Evolutionary conservation across 2,113 vertebrate species (phyloP), one percentile per base, ranked within the genome.

Genomic region (Poeciliopsis retropinna): DNA sequence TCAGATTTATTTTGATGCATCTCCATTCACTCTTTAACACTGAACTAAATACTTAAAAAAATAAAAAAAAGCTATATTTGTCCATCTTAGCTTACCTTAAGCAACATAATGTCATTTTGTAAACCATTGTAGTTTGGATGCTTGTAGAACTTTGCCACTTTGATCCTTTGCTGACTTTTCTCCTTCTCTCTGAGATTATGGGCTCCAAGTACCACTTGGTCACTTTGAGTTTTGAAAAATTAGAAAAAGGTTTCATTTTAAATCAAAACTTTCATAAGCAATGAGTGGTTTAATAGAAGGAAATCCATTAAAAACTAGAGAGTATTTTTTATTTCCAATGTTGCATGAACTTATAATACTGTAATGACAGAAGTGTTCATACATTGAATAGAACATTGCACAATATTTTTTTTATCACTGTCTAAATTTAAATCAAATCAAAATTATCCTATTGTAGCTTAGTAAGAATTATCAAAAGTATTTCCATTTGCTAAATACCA

Each of bases 161-260:
- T 0, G 19, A 92, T 88, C 14, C 3, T 0, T 68, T 94, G 93
- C 78, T 92, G 93, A 64, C 34, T 91, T 30, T 81, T 30, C 78
- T 93, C 91, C 3, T 17, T 1, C 28, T 84, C 71, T 1, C 1
- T 79, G 17, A 90, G 68, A 64, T 93, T 8, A 28, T 94, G 91
- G 34, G 91, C 93, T 69, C 93, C 93, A 10, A 94, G 87, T 17
- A 94, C 86, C 14, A 91, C 92, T 0, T 57, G 51, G 44, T 86
- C 30, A 79, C 60, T 10, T 60, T 9, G 34, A 57, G 0, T 0
- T 0, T 37, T 81, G 54, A 44, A 57, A 34, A 7, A 4, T 0
- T 9, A 27, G 11, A 65, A 39, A 57, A n/a, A 5, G 3, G 37
- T 15, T 37, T 5, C 0, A 9, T 9, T 62, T 29, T 17, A 17